These are phyloP conservation scores for Caenorhabditis tropicalis DNA, from an alignment of 1,140 invertebrate genomes.

Conservation along the genomic window DNA sequence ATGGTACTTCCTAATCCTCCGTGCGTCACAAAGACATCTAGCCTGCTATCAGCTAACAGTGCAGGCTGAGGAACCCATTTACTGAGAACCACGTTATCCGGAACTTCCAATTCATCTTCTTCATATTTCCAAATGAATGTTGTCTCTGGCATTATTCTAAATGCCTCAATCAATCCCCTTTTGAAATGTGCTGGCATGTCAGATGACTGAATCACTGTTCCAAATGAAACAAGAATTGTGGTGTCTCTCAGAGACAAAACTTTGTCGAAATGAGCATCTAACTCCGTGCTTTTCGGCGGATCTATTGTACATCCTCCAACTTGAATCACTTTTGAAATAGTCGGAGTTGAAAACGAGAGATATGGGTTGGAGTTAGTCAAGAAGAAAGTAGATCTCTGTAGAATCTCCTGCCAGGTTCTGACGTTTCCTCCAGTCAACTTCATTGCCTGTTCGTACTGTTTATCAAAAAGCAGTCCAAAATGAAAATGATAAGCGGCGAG, in stretches of 20 bases:
- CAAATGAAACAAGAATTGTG: conserved; percentile 53
- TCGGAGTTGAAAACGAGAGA: conserved; percentile 42
- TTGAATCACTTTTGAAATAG: conserved; percentile 45
- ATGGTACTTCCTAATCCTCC: conserved; percentile 60
- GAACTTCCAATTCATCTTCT: background rate
- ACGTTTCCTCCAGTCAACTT: background rate
- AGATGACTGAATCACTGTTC: conserved; percentile 47
- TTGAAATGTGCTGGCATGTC: conserved; percentile 30
- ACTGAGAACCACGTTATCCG: background rate
- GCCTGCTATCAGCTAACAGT: conserved; percentile 57
- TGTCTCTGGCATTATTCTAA: background rate
- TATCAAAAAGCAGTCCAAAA: conserved; percentile 5
- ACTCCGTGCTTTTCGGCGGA: background rate
- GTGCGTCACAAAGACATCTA: conserved; percentile 61
- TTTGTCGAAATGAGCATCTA: conserved; percentile 42
- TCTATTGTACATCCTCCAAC: conserved; percentile 47
- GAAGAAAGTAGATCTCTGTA: conserved; percentile 18
- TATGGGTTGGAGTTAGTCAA: conserved; percentile 51
- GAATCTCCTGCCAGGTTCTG: conserved; percentile 16
- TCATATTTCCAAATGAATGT: conserved; percentile 36
- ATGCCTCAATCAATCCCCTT: background rate
- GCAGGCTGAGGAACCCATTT: conserved; percentile 32
- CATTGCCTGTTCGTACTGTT: background rate
- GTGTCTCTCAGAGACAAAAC: conserved; percentile 33
- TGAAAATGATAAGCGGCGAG: conserved; percentile 10